Conservation (phyloP, 2,888 invertebrate genomes). For the Polydrusus pterygomalis region DNA sequence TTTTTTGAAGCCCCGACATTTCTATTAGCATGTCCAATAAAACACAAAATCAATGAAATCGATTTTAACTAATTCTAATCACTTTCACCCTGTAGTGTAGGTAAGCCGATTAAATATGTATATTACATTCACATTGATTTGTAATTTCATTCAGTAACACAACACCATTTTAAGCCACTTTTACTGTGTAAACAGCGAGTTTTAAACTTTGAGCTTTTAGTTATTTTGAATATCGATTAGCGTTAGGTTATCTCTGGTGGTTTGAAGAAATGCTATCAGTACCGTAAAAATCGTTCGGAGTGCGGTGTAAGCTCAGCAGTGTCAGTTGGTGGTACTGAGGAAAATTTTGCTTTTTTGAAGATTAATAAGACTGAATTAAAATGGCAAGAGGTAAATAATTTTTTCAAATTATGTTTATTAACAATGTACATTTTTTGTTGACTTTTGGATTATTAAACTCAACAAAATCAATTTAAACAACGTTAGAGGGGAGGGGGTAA, state of each 20-base stretch:
- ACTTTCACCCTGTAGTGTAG: constrained; percentile 8
- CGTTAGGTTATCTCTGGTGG: constrained; percentile 16
- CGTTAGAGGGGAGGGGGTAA: no score
- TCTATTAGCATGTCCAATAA: no score
- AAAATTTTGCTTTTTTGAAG: background rate
- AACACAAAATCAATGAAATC: background rate
- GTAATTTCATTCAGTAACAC: constrained; percentile 27
- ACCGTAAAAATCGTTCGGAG: constrained; percentile 23
- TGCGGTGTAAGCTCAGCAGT: constrained; percentile 26
- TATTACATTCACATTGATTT: constrained; percentile 25
- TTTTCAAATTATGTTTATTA: background rate
- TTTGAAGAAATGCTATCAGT: constrained; percentile 33
- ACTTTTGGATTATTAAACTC: no score
- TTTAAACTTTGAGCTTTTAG: constrained; percentile 39
- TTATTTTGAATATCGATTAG: constrained; percentile 36
- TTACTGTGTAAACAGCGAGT: constrained; percentile 23
- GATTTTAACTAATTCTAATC: background rate
- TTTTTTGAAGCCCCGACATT: no score
- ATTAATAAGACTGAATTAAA: constrained; percentile 16
- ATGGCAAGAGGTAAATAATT: constrained; percentile 13
- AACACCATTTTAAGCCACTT: background rate
- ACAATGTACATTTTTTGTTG: no score
- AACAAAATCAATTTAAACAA: no score
- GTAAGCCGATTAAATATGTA: constrained; percentile 15
- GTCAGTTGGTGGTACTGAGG: background rate